phyloP scores from a whole-genome alignment of 1,140 invertebrate genomes.

The Drosophila simulans region DNA sequence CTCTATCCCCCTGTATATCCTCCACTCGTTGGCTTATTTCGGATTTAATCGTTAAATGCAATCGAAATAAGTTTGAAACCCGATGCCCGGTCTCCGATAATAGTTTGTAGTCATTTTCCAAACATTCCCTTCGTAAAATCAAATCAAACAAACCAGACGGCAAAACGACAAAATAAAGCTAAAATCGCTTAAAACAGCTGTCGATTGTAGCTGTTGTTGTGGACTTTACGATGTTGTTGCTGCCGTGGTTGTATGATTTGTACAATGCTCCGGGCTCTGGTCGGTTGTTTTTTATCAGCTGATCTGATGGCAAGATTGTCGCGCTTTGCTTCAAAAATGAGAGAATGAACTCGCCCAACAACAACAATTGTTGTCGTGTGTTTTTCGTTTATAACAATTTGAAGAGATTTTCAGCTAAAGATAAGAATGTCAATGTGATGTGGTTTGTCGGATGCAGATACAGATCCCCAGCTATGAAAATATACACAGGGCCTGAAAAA shows the following conservation, averaged over 20 bases:
- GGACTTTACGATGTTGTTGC: constrained; percentile 37
- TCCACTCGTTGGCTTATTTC: constrained; percentile 23
- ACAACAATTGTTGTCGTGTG: constrained; percentile 47
- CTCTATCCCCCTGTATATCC: not conserved
- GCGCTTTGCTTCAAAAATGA: constrained; percentile 82
- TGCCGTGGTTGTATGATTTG: constrained; percentile 71
- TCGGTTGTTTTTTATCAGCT: constrained; percentile 72
- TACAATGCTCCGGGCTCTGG: constrained; percentile 63
- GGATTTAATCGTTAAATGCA: constrained; percentile 61
- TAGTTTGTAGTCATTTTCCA: constrained; percentile 76
- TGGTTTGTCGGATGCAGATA: constrained; percentile 72
- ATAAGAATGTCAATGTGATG: constrained; percentile 82
- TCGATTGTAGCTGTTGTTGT: constrained; percentile 44
- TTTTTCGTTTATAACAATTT: constrained; percentile 79
- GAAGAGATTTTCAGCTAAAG: constrained; percentile 76
- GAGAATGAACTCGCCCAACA: constrained; percentile 57
- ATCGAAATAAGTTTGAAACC: constrained; percentile 71
- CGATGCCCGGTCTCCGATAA: constrained; percentile 66
- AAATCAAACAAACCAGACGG: constrained; percentile 28
- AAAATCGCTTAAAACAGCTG: constrained; percentile 63
- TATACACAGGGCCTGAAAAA: not conserved
- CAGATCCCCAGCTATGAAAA: constrained; percentile 30
- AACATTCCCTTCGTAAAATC: constrained; percentile 48
- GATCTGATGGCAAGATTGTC: constrained; percentile 83
- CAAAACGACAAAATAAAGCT: constrained; percentile 39